Base-by-base conservation (phyloP, 2,888 invertebrate genomes). In the Elgonia sp. region DNA sequence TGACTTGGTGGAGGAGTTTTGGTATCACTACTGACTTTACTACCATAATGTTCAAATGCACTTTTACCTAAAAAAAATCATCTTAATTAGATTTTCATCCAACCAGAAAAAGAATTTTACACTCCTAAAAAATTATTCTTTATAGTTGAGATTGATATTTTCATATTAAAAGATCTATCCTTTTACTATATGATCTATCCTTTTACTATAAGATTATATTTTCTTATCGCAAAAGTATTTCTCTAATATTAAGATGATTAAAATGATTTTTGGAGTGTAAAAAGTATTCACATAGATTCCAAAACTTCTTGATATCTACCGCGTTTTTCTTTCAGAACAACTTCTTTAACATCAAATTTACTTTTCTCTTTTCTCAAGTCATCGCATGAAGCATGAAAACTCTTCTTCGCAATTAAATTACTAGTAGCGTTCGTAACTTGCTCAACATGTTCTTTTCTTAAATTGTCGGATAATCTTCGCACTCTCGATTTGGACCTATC, bases 401-500 rank as follows among this genome's bases (percentile, higher is more conserved):
- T 91, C 88, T 92, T 93, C 84, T 92, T 93, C 14, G 84, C 82
- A 37, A 85, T 84, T 14, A 63, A 79, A 76, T 84, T 88, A 88
- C 86, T 70, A 40, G 79, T 57, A 12, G 70, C 10, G 55, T 88
- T 85, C 14, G 81, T 70, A 63, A 88, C 46, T 86, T 93, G 92
- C 12, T 92, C 92, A 14, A 90, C 86, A 3, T 90, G 87, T 82
- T 94, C 94, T 77, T 92, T 94, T 83, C 92, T 93, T 77, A 94
- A 92, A 84, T 93, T 93, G 70, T 94, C 94, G 21, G 94, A 94
- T 7, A 94, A 89, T 67, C 93, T 91, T 72, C 93, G 91, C 42
- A 93, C 91, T 89, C 94, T 92, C 18, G 94, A 92, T 76, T 93
- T 94, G 2, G 94, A 93, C 92, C 93, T 94, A 82, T 84, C 72